Conservation (phyloP, 92 coral and sea anemone genomes). For the Paragorgia papillata region DNA sequence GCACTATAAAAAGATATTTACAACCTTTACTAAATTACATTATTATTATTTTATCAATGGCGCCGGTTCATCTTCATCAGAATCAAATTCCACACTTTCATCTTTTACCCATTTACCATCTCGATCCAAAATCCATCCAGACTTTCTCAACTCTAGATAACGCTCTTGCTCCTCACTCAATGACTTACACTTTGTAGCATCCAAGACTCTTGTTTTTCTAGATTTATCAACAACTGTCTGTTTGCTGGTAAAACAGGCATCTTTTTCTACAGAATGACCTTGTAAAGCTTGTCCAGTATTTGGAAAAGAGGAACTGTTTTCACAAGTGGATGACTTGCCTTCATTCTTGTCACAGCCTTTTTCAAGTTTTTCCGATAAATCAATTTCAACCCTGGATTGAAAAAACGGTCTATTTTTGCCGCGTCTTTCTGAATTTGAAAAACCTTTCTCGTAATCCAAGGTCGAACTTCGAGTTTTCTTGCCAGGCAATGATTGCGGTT, state of each 20-base stretch:
- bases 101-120: constrained; percentile 91
- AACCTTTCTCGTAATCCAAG: background rate
- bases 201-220: background rate
- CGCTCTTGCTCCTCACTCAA: constrained; percentile 42
- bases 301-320: background rate
- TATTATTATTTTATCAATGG: too few species aligned
- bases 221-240: background rate
- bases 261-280: background rate
- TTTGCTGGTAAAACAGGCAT: constrained; percentile 3
- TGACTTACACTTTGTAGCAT: background rate
- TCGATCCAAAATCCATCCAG: constrained; percentile 88
- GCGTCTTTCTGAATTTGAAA: constrained; percentile 6
- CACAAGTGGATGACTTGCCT: too few species aligned
- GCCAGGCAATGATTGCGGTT: constrained; percentile 3
- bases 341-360: background rate
- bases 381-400: constrained; percentile 52
- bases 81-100: constrained; percentile 93
- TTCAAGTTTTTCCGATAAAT: constrained; percentile 1
- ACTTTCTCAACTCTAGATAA: constrained; percentile 60
- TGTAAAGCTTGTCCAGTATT: background rate
- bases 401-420: constrained; percentile 71
- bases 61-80: constrained; percentile 95
- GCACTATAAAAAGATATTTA: too few species aligned
- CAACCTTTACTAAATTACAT: too few species aligned
- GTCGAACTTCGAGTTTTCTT: background rate